A percentile compares a stretch with the other conserved stretches of the same genome.
phyloP scores from a whole-genome alignment of 2,113 vertebrate species.

The Madoqua kirkii region DNA sequence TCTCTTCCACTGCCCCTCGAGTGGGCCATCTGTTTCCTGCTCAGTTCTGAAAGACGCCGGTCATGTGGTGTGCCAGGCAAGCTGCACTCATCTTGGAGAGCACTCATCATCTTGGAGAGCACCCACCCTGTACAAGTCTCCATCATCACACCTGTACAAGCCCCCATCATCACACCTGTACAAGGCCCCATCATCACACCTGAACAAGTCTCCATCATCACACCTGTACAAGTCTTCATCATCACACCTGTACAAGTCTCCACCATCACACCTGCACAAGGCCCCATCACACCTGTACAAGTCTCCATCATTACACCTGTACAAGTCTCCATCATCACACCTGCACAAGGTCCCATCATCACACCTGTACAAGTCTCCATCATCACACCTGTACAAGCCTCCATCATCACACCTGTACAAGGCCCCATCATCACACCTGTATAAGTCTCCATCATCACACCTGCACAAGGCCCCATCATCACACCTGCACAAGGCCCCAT shows the following conservation, averaged over 20 bases:
- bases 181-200: too few relatives aligned
- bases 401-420: neutral
- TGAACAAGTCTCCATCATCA: accelerated
- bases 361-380: too few relatives aligned
- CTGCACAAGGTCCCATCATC: too few relatives aligned
- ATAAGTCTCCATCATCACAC: accelerated
- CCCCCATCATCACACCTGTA: neutral
- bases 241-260: accelerated
- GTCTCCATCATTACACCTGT: accelerated
- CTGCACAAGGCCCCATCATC: accelerated
- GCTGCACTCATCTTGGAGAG: accelerated
- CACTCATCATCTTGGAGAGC: accelerated
- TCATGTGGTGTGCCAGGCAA: neutral
- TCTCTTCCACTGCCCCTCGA: neutral
- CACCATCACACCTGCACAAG: too few relatives aligned
- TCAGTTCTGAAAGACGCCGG: neutral
- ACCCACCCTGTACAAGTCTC: neutral
- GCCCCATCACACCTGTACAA: accelerated
- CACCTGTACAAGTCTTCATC: accelerated
- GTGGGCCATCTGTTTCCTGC: neutral
- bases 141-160: neutral
- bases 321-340: too few relatives aligned
- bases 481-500: accelerated
- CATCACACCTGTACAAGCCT: accelerated
- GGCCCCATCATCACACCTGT: too few relatives aligned